A percentile compares a stretch with the other conserved stretches of the same genome.
These are phyloP conservation scores for Ochlodes sylvanus DNA, from an alignment of 2,888 invertebrate species.

Conservation along the genomic window DNA sequence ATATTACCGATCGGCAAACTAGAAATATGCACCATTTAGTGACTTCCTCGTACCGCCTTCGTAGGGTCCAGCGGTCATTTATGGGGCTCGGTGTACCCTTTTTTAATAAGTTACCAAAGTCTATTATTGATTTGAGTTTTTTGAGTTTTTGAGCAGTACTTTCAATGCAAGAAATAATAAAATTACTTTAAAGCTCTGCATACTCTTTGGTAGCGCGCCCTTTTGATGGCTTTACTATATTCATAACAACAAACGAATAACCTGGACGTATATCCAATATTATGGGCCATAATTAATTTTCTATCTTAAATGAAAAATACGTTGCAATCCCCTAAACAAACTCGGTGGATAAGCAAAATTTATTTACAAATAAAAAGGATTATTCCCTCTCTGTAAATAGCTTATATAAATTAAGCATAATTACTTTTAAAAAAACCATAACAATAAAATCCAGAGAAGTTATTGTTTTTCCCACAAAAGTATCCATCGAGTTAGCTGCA, in stretches of 20 bases:
- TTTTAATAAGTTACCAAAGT: no score
- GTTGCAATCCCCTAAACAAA: constrained; percentile 55
- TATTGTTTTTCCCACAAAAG: background rate
- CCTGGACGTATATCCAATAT: background rate
- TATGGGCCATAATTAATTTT: background rate
- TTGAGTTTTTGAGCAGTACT: no score
- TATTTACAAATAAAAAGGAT: constrained; percentile 2
- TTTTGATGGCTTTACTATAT: no score
- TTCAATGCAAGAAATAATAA: no score
- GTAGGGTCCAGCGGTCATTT: no score
- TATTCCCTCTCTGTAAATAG: background rate
- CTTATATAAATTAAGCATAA: background rate
- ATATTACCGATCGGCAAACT: no score
- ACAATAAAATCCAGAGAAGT: constrained; percentile 14
- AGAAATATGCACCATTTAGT: no score
- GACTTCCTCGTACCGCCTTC: no score
- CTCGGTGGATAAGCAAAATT: constrained; percentile 58
- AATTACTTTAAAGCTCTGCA: no score
- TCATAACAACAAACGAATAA: background rate
- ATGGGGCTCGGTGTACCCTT: no score
- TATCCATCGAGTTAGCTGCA: constrained; percentile 64
- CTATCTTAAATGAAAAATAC: constrained; percentile 21
- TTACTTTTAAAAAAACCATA: constrained; percentile 8
- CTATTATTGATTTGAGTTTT: no score
- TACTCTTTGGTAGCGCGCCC: no score